These are phyloP conservation scores for Lasioglossum lativentre DNA, from an alignment of 2,888 invertebrate species.

Conservation along the genomic window DNA sequence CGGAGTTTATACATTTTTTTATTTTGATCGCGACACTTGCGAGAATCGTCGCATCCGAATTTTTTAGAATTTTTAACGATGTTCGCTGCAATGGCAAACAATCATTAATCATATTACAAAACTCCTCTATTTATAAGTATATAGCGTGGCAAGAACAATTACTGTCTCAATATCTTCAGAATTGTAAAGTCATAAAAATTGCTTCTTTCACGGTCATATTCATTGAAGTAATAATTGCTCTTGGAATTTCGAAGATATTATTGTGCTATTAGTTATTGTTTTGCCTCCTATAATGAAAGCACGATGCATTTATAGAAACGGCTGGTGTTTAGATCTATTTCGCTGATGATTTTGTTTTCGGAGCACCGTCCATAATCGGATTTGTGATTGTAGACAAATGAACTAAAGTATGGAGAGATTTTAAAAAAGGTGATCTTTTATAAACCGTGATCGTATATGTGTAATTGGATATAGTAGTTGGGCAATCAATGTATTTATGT, in stretches of 20 bases:
- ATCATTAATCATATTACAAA: conserved; percentile 20
- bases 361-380: conserved; percentile 48
- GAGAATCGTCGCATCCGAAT: conserved; percentile 29
- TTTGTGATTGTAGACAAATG: conserved; percentile 23
- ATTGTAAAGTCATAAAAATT: not conserved
- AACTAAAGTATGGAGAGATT: conserved; percentile 13
- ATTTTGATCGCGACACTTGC: conserved; percentile 57
- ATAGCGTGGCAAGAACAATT: not conserved
- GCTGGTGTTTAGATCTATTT: conserved; percentile 25
- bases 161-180: not conserved
- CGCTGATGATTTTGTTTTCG: conserved; percentile 27
- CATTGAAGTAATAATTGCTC: not conserved
- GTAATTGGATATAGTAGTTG: not conserved
- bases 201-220: not conserved
- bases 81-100: conserved; percentile 20
- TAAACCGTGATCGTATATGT: conserved; percentile 16
- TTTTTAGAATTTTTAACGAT: conserved; percentile 13
- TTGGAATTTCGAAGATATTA: not conserved
- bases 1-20: conserved; percentile 32
- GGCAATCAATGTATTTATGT: not conserved
- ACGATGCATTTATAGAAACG: conserved; percentile 26
- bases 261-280: conserved; percentile 1
- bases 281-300: not conserved
- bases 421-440: conserved; percentile 1
- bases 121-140: not conserved